These are phyloP conservation scores for Caenorhabditis angaria DNA, from an alignment of 2,888 invertebrate species.

Conservation along the genomic window DNA sequence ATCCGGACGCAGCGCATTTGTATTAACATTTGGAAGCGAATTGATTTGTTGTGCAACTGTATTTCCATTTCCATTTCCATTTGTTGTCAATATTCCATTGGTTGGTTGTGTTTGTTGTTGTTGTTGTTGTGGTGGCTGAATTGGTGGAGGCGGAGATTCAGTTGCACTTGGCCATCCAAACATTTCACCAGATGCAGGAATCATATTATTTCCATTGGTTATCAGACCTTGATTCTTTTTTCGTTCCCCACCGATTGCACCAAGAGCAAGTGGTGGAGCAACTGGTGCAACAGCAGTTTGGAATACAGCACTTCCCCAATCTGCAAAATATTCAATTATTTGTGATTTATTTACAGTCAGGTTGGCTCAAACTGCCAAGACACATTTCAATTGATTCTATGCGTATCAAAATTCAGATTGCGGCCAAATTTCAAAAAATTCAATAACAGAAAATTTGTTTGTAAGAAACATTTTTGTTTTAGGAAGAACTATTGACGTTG, in stretches of 20 bases:
- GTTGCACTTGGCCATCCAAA: background rate
- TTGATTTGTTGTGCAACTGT: conserved; percentile 17
- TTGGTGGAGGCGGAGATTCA: background rate
- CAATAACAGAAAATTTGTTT: too few species aligned
- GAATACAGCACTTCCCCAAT: conserved; percentile 11
- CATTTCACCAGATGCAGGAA: background rate
- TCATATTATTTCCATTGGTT: background rate
- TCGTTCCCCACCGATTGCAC: conserved; percentile 56
- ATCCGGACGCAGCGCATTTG: conserved; percentile 30
- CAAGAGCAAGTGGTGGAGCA: conserved; percentile 27
- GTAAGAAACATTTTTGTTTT: too few species aligned
- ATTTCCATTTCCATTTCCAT: conserved; percentile 17
- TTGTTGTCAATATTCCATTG: conserved; percentile 10
- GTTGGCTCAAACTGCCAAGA: too few species aligned
- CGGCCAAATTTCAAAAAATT: too few species aligned
- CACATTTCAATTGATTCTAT: too few species aligned
- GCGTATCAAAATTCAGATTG: too few species aligned
- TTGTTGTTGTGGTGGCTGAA: background rate
- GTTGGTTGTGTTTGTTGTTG: conserved; percentile 7
- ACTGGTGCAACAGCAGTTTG: background rate
- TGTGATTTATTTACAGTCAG: too few species aligned
- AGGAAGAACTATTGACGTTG: background rate
- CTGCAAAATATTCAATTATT: background rate
- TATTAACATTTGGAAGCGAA: conserved; percentile 19
- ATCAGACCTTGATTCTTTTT: conserved; percentile 32